A percentile compares a stretch with the other conserved stretches of the same genome.
Conservation (phyloP, 2,888 invertebrate genomes). For the Cerastoderma edule region DNA sequence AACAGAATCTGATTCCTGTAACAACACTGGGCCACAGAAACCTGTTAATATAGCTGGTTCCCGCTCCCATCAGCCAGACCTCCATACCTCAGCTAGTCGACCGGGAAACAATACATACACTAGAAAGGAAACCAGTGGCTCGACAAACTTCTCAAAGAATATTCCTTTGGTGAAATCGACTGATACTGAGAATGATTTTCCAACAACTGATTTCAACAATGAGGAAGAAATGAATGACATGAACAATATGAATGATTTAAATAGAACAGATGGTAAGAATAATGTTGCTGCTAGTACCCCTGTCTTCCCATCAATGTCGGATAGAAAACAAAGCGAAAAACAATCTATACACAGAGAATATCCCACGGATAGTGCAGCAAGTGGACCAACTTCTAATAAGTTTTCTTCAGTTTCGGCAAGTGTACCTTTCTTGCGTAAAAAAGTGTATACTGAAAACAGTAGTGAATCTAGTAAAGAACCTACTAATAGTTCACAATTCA, state of each 20-base stretch:
- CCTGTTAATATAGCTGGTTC: slow-evolving; percentile 26
- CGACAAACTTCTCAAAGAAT: slow-evolving; percentile 44
- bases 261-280: slow-evolving; percentile 65
- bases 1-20: slow-evolving; percentile 76
- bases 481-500: slow-evolving; percentile 15
- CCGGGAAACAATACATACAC: slow-evolving; percentile 23
- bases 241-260: no score
- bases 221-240: slow-evolving; percentile 73
- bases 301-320: slow-evolving; percentile 38
- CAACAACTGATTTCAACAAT: slow-evolving; percentile 78
- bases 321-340: slow-evolving; percentile 30
- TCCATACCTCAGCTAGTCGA: neutral
- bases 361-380: neutral
- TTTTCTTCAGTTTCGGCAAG: slow-evolving; percentile 54
- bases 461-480: slow-evolving; percentile 13
- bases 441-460: slow-evolving; percentile 53
- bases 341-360: slow-evolving; percentile 8
- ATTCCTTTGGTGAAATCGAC: slow-evolving; percentile 71
- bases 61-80: neutral
- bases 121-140: slow-evolving; percentile 18
- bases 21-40: slow-evolving; percentile 67
- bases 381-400: slow-evolving; percentile 4
- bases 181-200: slow-evolving; percentile 78
- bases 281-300: slow-evolving; percentile 55
- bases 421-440: slow-evolving; percentile 62